Base-by-base conservation (phyloP, 1,140 invertebrate species). In the Diachasma alloeum region DNA sequence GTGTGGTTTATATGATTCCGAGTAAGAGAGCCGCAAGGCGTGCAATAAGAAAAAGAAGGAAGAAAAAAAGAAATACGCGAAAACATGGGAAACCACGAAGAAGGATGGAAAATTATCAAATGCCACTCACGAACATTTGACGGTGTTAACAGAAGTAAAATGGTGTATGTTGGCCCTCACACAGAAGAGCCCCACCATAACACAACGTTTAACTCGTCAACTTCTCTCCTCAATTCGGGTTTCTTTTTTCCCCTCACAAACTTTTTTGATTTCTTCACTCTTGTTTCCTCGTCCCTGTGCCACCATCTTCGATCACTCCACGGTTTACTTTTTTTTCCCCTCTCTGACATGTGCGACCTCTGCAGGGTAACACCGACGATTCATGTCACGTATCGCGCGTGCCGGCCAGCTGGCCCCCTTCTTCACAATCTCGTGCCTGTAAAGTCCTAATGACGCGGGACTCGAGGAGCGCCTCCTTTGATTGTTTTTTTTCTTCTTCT, bases 361-460 rank as follows among this genome's bases (percentile, higher is more conserved):
- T 36, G 11, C 1, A 4, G 31, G 66, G 13, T 15, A 37, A 68
- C n/a, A 68, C 63, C 48, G 26, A n/a, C 71, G 56, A 76, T 79
- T 79, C 78, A 42, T 63, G 70, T 75, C 77, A 75, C 77, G 77
- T 78, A 72, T 78, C 73, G 73, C 77, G 77, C 77, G 77, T 78
- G 77, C 77, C 77, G 67, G 68, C 44, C 77, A 74, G 75, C 68
- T 71, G 75, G 75, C 53, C 48, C 68, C 75, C 24, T 59, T 37
- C 48, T 53, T 74, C 74, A 13, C 48, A 63, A 63, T 22, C 26
- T 63, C 74, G 73, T 77, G 80, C 77, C 78, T 81, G 80, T 82
- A 81, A 83, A 82, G 76, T 83, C 80, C 83, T 84, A 84, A 84
- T 83, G 82, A 83, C 76, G 79, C 75, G 39, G 6, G 72, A 82